These are phyloP conservation scores for Brachyopa scutellaris DNA, from an alignment of 2,888 invertebrate genomes.

Conservation along the genomic window DNA sequence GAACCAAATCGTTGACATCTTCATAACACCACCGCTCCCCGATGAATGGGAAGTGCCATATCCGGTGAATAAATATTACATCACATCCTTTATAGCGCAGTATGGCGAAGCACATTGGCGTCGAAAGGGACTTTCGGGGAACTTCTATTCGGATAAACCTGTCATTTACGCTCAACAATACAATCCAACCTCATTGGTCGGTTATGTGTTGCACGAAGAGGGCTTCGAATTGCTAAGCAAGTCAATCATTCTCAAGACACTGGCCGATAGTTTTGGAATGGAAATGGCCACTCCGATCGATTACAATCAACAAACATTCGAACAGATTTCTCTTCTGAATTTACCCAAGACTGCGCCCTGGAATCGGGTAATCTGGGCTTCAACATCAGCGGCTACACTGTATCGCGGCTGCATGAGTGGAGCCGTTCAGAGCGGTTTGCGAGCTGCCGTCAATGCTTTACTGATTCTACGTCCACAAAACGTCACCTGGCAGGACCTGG, in stretches of 20 bases:
- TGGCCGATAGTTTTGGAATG: constrained; percentile 76
- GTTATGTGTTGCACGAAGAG: constrained; percentile 74
- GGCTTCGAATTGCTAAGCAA: constrained; percentile 72
- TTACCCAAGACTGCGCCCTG: constrained; percentile 77
- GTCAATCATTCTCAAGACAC: constrained; percentile 73
- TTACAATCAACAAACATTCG: constrained; percentile 75
- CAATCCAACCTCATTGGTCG: constrained; percentile 73
- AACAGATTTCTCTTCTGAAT: constrained; percentile 73
- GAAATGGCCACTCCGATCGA: constrained; percentile 76
- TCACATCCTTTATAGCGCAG: constrained; percentile 76
- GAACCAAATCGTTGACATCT: constrained; percentile 75
- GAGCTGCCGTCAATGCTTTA: constrained; percentile 79
- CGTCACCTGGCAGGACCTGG: constrained; percentile 78
- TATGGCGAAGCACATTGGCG: constrained; percentile 78
- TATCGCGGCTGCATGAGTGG: constrained; percentile 80
- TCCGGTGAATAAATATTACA: constrained; percentile 37
- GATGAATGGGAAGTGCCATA: constrained; percentile 59
- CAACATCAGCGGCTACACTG: constrained; percentile 76
- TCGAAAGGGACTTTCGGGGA: constrained; percentile 76
- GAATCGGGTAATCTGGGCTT: constrained; percentile 79
- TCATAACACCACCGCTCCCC: constrained; percentile 77
- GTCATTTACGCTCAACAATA: constrained; percentile 76
- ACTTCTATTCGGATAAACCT: constrained; percentile 75
- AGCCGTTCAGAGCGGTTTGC: constrained; percentile 80
- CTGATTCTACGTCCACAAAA: constrained; percentile 78